Evolutionary conservation across 2,797 vertebrate species (phyloP).

Genomic region (Amblyopsis hoosieri): DNA sequence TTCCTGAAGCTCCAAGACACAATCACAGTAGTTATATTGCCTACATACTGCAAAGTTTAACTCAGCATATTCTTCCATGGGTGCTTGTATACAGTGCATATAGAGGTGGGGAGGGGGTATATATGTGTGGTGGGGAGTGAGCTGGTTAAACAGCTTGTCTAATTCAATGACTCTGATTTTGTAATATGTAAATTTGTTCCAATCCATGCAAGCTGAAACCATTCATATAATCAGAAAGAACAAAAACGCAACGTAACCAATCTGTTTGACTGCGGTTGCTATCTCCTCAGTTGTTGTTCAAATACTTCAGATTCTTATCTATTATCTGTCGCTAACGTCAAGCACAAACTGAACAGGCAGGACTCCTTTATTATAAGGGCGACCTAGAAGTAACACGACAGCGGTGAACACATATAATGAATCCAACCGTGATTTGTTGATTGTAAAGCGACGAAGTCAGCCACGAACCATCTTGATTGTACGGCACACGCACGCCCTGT

Average conservation of each 20-base stretch:
- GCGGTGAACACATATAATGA: conserved; percentile 13
- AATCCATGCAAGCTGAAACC: background rate
- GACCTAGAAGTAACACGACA: background rate
- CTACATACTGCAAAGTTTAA: background rate
- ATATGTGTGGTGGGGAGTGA: conserved; percentile 1
- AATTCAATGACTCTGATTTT: background rate
- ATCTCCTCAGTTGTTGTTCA: conserved; percentile 3
- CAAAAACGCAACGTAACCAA: background rate
- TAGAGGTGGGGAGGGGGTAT: conserved; percentile 10
- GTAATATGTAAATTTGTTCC: too few species aligned
- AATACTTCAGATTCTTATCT: conserved; percentile 24
- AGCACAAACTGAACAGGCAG: background rate
- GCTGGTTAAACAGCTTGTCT: conserved; percentile 4
- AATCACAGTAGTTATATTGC: background rate
- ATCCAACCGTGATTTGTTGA: background rate
- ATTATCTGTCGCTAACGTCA: background rate
- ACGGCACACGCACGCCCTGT: too few species aligned
- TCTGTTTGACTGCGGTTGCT: background rate
- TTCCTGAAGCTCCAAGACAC: background rate
- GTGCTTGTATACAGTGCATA: background rate
- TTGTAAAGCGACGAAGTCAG: background rate
- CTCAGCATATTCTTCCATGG: background rate
- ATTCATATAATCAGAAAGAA: conserved; percentile 1
- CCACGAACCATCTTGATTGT: too few species aligned
- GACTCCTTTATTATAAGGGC: conserved; percentile 16